Evolutionary conservation across 2,888 invertebrate genomes (phyloP), one percentile per base, ranked within the genome.

Genomic region (Stenurella melanura): DNA sequence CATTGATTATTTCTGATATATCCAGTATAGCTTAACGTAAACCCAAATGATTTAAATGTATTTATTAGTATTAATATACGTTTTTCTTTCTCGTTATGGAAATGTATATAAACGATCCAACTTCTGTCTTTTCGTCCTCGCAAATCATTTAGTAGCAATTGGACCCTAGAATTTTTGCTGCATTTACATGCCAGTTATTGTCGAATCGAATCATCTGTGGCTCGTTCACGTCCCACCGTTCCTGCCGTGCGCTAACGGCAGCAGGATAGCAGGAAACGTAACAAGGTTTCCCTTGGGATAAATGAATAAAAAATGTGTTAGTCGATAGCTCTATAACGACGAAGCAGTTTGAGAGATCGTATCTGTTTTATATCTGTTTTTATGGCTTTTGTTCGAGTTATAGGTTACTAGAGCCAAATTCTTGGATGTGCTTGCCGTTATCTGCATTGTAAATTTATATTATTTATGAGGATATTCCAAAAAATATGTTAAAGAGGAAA

Each of bases 281-380:
- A 60, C 70, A 21, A 50, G 42, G 60, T 60, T 12, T 60, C 70
- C 70, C 70, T 17, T 9, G 70, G 42, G 70, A 70, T 15, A n/a
- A 21, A 11, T 70, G 70, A 70, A 70, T 69, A 69, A 64, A 42
- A 64, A 64, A 64, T 64, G 42, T 30, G 64, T 42, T 64, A 38
- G 64, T 15, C 18, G 38, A 19, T 64, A 64, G 42, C 42, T 64
- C 64, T 12, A 42, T 42, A 21, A 42, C 64, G 64, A 64, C 18
- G 42, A 42, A 64, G 42, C 64, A 42, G 64, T 64, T 21, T 42
- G 42, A 34, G 11, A 30, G 30, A 63, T 34, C 18, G 64, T 64
- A 42, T 21, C 42, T 19, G 42, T 64, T 64, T 64, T 50, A 50
- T 50, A 6, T n/a, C n/a, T n/a, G 15, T 50, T 50, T 50, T 50